Evolutionary conservation across 2,888 invertebrate genomes (phyloP).

Genomic region (Molorchus minor): DNA sequence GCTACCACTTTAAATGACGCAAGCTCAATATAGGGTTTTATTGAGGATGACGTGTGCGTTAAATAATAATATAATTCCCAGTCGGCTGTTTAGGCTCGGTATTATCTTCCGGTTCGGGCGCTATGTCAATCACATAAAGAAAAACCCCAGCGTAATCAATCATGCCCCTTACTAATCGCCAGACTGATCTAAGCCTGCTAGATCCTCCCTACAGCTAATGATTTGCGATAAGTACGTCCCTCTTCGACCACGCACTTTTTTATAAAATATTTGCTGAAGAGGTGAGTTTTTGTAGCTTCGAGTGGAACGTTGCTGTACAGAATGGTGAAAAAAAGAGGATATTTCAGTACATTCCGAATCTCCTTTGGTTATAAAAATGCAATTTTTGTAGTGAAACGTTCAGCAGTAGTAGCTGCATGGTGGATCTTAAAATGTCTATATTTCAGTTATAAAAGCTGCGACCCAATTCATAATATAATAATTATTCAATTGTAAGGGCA

Average conservation of each 20-base stretch:
- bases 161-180: slow-evolving; percentile 45
- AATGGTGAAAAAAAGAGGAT: slow-evolving; percentile 18
- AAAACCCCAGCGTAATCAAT: slow-evolving; percentile 40
- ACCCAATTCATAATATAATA: too few species aligned
- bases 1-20: too few species aligned
- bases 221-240: slow-evolving; percentile 49
- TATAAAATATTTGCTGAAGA: slow-evolving; percentile 22
- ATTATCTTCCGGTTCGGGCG: slow-evolving; percentile 21
- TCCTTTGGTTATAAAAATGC: too few species aligned
- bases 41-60: neutral
- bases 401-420: too few species aligned
- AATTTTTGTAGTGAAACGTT: too few species aligned
- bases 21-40: neutral
- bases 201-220: slow-evolving; percentile 48
- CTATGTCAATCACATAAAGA: slow-evolving; percentile 17
- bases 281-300: slow-evolving; percentile 17
- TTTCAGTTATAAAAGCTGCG: too few species aligned
- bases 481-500: too few species aligned
- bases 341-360: too few species aligned
- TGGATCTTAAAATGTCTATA: too few species aligned
- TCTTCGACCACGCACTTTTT: slow-evolving; percentile 38
- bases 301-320: neutral
- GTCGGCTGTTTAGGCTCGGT: slow-evolving; percentile 9
- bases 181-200: slow-evolving; percentile 44
- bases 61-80: slow-evolving; percentile 4